Evolutionary conservation across 1,140 invertebrate genomes (phyloP), one percentile per base, ranked within the genome.

Genomic region (Drosophila pseudoobscura): DNA sequence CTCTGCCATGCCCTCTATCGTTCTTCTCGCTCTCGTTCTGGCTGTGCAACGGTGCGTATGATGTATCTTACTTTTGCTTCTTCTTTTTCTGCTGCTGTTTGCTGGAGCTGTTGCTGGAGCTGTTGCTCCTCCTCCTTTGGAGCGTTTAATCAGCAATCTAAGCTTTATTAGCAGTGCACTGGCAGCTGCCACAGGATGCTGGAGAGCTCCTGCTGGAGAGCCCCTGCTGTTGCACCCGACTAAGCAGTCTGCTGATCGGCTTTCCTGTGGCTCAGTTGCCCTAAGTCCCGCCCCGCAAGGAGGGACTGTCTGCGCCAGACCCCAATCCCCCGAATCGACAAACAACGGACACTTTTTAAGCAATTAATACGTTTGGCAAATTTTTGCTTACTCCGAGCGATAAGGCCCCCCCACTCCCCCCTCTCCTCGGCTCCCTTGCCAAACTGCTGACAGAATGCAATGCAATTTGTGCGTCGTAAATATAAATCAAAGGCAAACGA

Each of bases 111-210:
- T 59, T 45, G 50, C 20, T 15, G n/a, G n/a, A 43, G 20, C 47
- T 7, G 41, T 52, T 52, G 39, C 57, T 9, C 2, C 8, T 35
- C 0, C 44, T 49, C 54, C 57, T 70, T 65, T 66, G 79, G 17
- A 75, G 80, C 80, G 74, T 75, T 85, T 87, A 85, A 85, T 85
- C 83, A 88, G 82, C 83, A 78, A 88, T 82, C 82, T 87, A 87
- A 88, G 82, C 83, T 87, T 87, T 87, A 87, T 87, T 88, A 87
- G 83, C 82, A 88, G 57, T 75, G 69, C 74, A 78, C 9, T 9
- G 76, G 57, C 77, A 77, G 65, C 73, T 68, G 62, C 54, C 71
- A 80, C 58, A 43, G 41, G 59, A 39, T 39, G 26, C 56, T 57
- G 49, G 47, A 49, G 66, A 63, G 57, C 69, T 47, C 68, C 65